Evolutionary conservation across 2,797 vertebrate species (phyloP).

Genomic region (Euphonia xanthogaster): DNA sequence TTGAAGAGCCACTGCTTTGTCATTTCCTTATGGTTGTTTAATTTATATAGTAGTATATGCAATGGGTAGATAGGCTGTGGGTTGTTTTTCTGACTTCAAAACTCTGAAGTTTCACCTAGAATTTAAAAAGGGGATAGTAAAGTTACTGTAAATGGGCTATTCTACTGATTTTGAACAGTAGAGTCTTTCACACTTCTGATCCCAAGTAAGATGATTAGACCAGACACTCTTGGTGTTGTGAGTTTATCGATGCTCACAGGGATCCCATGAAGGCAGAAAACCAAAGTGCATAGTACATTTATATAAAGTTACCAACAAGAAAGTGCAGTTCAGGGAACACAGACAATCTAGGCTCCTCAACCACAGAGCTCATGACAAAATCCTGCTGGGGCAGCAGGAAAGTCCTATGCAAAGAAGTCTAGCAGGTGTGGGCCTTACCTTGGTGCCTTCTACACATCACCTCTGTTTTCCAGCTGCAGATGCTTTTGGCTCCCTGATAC

Average conservation of each 20-base stretch:
- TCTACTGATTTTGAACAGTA: background rate
- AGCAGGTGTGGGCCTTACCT: background rate
- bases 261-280: background rate
- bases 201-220: background rate
- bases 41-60: background rate
- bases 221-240: background rate
- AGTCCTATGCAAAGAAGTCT: background rate
- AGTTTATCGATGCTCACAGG: background rate
- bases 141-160: background rate
- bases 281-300: background rate
- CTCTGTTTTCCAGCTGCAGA: background rate
- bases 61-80: constrained; percentile 25
- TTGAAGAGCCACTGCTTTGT: constrained; percentile 34
- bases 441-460: background rate
- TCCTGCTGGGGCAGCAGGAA: background rate
- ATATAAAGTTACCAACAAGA: background rate
- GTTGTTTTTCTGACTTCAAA: constrained; percentile 49
- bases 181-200: background rate
- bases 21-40: constrained; percentile 69
- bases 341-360: background rate
- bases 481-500: background rate
- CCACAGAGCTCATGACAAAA: background rate
- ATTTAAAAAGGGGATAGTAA: constrained; percentile 35
- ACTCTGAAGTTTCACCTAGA: background rate
- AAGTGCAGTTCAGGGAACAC: background rate